Percentiles rank a stretch among this genome's conserved stretches.
These are phyloP conservation scores for Apocheima hispidaria DNA, from an alignment of 2,888 invertebrate genomes.

Conservation along the genomic window DNA sequence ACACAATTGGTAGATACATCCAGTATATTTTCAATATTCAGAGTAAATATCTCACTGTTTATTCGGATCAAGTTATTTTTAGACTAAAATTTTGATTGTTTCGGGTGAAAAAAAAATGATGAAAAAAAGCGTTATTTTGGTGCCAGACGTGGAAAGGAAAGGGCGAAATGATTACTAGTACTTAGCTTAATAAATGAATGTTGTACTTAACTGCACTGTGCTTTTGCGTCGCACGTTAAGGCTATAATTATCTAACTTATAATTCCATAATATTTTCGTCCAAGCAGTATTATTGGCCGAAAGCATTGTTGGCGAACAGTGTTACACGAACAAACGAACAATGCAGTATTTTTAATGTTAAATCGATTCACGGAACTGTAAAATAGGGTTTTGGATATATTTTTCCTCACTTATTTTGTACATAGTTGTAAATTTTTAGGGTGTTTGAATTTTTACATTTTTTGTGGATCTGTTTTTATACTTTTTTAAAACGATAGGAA, in stretches of 20 bases:
- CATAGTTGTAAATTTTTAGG: conserved; percentile 83
- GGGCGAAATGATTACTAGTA: conserved; percentile 35
- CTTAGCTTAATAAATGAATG: conserved; percentile 49
- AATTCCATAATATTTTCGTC: conserved; percentile 64
- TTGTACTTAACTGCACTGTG: conserved; percentile 73
- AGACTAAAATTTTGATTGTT: conserved; percentile 32
- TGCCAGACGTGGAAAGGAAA: conserved; percentile 42
- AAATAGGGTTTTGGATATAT: conserved; percentile 74
- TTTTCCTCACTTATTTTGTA: conserved; percentile 72
- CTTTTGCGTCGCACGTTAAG: conserved; percentile 71
- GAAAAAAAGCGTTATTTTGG: conserved; percentile 24
- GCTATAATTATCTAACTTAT: conserved; percentile 48
- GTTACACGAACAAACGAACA: conserved; percentile 64
- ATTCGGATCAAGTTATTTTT: conserved; percentile 38
- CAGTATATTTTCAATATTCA: too few species aligned
- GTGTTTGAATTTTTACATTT: conserved; percentile 64
- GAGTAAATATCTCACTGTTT: conserved; percentile 23
- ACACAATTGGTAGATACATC: background rate
- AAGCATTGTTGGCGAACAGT: conserved; percentile 51
- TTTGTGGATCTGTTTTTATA: conserved; percentile 75
- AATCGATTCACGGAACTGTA: conserved; percentile 65
- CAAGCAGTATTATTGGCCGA: conserved; percentile 69
- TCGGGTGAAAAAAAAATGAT: background rate
- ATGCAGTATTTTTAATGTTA: conserved; percentile 77
- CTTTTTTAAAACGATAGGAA: conserved; percentile 58